phyloP scores from a whole-genome alignment of 2,888 invertebrate genomes.

The Volucella inanis region DNA sequence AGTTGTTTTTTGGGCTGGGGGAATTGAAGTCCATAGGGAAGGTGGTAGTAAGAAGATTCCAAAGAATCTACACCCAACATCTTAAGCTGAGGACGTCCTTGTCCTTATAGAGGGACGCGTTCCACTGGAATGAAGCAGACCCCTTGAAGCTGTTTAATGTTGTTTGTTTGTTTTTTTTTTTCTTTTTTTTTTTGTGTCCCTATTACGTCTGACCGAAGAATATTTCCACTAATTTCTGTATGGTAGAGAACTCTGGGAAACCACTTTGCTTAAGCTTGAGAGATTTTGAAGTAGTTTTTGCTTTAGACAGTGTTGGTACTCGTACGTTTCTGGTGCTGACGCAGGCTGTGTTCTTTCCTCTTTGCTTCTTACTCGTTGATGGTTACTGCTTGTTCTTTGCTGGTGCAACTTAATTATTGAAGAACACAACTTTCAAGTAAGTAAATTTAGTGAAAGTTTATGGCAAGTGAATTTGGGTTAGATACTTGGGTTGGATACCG shows the following conservation, averaged over 20 bases:
- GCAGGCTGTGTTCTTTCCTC: too few species aligned
- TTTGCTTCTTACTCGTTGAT: too few species aligned
- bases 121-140: constrained; percentile 42
- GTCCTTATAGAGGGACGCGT: constrained; percentile 4
- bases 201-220: neutral
- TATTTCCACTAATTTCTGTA: constrained; percentile 32
- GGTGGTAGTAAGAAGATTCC: constrained; percentile 14
- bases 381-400: too few species aligned
- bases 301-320: constrained; percentile 15
- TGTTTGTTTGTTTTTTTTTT: constrained; percentile 8
- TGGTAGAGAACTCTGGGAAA: neutral
- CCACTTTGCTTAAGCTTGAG: constrained; percentile 4
- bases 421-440: too few species aligned
- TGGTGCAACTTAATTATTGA: too few species aligned
- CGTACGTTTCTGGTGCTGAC: too few species aligned
- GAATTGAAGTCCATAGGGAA: neutral
- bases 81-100: neutral
- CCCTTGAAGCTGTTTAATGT: constrained; percentile 10
- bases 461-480: too few species aligned
- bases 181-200: neutral
- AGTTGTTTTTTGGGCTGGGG: constrained; percentile 1
- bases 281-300: constrained; percentile 23
- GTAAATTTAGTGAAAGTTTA: too few species aligned
- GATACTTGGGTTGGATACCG: too few species aligned
- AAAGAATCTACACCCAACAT: neutral